Percentiles rank a stretch among this genome's conserved stretches.
Conservation (phyloP, 2,888 invertebrate species). For the Andrena minutula region DNA sequence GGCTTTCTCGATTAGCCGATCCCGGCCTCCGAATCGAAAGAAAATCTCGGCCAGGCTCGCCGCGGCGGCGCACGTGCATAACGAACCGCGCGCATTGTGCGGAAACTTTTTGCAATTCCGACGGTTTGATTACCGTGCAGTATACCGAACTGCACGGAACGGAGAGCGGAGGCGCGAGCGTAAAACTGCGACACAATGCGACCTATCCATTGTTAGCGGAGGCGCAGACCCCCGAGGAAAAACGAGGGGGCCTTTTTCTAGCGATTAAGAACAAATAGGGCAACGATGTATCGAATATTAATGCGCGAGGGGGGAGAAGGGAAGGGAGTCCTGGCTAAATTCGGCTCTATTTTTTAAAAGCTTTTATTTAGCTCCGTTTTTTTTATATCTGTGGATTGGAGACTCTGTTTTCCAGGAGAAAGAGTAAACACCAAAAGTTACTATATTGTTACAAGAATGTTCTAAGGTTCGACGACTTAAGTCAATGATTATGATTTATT, state of each 20-base stretch:
- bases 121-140: constrained; percentile 62
- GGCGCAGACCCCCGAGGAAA: background rate
- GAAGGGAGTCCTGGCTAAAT: background rate
- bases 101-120: constrained; percentile 48
- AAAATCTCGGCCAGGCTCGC: constrained; percentile 48
- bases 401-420: too few relatives aligned
- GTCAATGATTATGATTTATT: constrained; percentile 55
- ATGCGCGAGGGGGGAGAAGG: background rate
- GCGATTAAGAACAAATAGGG: constrained; percentile 17
- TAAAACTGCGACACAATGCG: constrained; percentile 24
- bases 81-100: constrained; percentile 59
- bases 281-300: background rate
- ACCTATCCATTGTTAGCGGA: constrained; percentile 14
- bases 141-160: constrained; percentile 20
- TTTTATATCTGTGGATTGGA: too few relatives aligned
- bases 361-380: too few relatives aligned
- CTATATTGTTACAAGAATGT: constrained; percentile 4
- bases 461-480: background rate
- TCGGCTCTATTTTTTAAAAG: too few relatives aligned
- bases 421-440: constrained; percentile 19
- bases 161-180: constrained; percentile 8
- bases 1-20: constrained; percentile 28
- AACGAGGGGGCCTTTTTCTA: background rate
- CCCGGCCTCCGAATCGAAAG: constrained; percentile 34
- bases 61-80: constrained; percentile 62